Percentiles rank a stretch among this genome's conserved stretches.
phyloP scores from a whole-genome alignment of 2,888 invertebrate species.

The Neria commutata region DNA sequence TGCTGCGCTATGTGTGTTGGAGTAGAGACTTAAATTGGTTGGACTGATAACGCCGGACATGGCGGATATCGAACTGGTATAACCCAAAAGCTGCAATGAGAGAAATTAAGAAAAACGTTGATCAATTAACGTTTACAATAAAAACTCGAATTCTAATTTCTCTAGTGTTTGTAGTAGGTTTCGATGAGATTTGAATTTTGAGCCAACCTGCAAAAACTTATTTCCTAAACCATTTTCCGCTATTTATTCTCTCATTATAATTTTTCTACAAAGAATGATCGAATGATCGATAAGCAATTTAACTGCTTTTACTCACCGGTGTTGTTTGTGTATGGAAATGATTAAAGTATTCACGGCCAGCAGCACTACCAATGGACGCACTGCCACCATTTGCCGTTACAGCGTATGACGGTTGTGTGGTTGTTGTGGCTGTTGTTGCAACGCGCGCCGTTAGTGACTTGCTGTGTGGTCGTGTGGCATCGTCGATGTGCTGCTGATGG shows the following conservation, averaged over 20 bases:
- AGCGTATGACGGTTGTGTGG: conserved; percentile 46
- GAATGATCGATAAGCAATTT: too few species aligned
- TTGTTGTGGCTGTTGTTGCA: conserved; percentile 44
- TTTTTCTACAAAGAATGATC: too few species aligned
- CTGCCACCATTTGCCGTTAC: conserved; percentile 32
- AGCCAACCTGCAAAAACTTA: too few species aligned
- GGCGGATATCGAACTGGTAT: conserved; percentile 80
- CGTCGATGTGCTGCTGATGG: neutral
- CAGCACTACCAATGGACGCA: conserved; percentile 60
- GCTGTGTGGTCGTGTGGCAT: neutral
- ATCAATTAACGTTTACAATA: neutral
- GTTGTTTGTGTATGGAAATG: conserved; percentile 93
- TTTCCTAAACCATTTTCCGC: too few species aligned
- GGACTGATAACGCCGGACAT: conserved; percentile 89
- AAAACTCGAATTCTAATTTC: too few species aligned
- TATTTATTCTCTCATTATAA: too few species aligned
- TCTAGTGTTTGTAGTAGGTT: too few species aligned
- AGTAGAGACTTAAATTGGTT: conserved; percentile 84
- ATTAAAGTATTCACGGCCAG: conserved; percentile 76
- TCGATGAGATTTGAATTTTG: too few species aligned
- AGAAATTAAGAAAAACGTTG: neutral
- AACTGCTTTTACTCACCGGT: conserved; percentile 49
- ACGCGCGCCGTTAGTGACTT: conserved; percentile 14
- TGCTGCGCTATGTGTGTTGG: too few species aligned
- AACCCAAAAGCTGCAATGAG: conserved; percentile 83